phyloP scores from a whole-genome alignment of 2,113 vertebrate genomes.

The Osmerus eperlanus region DNA sequence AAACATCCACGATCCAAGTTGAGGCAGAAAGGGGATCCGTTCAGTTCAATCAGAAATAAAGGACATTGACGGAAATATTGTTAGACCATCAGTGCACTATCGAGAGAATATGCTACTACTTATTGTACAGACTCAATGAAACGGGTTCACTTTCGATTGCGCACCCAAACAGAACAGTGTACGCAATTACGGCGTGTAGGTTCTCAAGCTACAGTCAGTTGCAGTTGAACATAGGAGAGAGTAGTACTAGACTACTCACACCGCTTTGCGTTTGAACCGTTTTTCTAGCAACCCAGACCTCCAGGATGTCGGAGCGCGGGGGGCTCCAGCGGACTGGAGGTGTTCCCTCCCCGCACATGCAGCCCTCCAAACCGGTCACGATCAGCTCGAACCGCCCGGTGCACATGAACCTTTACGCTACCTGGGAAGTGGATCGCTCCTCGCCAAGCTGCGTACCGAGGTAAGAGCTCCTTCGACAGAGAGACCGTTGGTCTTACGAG shows the following conservation, averaged over 20 bases:
- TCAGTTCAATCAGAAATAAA: background rate
- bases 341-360: constrained; percentile 71
- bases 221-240: background rate
- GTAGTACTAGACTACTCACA: background rate
- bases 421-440: constrained; percentile 89
- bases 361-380: constrained; percentile 77
- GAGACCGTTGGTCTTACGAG: constrained; percentile 1
- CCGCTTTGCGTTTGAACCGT: constrained; percentile 22
- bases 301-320: constrained; percentile 75
- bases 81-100: too few species aligned
- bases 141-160: constrained; percentile 26
- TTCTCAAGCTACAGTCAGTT: background rate
- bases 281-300: constrained; percentile 31
- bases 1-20: constrained; percentile 40
- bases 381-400: constrained; percentile 79
- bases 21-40: constrained; percentile 1
- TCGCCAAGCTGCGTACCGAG: constrained; percentile 89
- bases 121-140: background rate
- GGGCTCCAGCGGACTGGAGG: constrained; percentile 73
- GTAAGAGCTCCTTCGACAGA: constrained; percentile 57
- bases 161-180: background rate
- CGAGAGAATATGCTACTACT: background rate
- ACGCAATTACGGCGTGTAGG: background rate
- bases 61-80: background rate
- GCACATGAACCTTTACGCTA: constrained; percentile 90